Base-by-base conservation (phyloP, 2,888 invertebrate species). In the Panorpa germanica region DNA sequence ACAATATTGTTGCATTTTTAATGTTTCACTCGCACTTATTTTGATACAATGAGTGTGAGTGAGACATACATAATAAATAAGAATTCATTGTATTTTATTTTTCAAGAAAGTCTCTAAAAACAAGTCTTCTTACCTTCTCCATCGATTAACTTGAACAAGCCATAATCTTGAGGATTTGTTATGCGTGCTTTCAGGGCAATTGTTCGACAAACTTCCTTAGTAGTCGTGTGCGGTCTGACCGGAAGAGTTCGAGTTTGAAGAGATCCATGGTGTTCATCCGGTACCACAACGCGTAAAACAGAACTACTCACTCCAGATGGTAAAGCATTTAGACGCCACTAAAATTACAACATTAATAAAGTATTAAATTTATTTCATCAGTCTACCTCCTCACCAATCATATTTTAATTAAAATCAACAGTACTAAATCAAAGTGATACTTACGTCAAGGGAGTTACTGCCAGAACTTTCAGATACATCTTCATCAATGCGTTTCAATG, bases 121-220 rank as follows among this genome's bases (percentile, higher is more conserved):
- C 17, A 16, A 31, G 16, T 23, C 6, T 34, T 38, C 46, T 47
- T 52, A 85, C 85, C 85, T 65, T 86, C 81, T 41, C 88, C 88
- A 47, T 86, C 81, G 33, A 83, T 77, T 35, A 91, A 59, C 38
- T 85, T 76, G 48, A 83, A 93, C 32, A 95, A 66, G 32, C 85
- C 88, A 49, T 90, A 93, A 53, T 95, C 93, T 55, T 91, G 90
- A 11, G 93, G 88, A 57, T 93, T 95, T 34, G 91, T 91, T 41
- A 95, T 86, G 46, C 82, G 73, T 34, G 90, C 83, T 48, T 91
- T 90, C 50, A 91, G 90, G 10, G 93, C 93, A 33, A 95, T 80
- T 46, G 90, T 85, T 29, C 88, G 76, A 58, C 91, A 88, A 31
- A 95, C 75, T 55, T 93, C 91, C 29, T 78, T 69, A 0, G 88